phyloP scores from a whole-genome alignment of 1,140 invertebrate genomes.

The Papilio dardanus region DNA sequence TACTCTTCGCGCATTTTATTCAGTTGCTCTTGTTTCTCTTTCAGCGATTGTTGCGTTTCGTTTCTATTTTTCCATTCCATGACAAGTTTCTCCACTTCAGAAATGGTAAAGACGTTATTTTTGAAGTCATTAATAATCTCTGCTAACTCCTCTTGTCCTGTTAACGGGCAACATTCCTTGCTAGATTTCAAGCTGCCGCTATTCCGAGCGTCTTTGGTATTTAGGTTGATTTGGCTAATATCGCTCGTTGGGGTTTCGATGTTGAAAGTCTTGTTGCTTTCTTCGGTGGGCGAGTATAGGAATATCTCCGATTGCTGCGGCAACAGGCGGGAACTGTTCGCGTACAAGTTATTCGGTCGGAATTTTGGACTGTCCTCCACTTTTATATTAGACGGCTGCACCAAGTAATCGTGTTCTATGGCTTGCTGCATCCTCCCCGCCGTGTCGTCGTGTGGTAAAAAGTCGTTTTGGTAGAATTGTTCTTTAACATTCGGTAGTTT shows the following conservation, averaged over 20 bases:
- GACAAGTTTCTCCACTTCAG: constrained; percentile 92
- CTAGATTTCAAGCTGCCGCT: constrained; percentile 74
- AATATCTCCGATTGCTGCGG: constrained; percentile 73
- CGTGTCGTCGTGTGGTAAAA: constrained; percentile 59
- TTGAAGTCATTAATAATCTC: constrained; percentile 96
- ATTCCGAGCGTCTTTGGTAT: constrained; percentile 69
- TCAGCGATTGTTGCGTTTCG: constrained; percentile 92
- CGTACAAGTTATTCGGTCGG: constrained; percentile 77
- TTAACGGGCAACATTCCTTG: constrained; percentile 66
- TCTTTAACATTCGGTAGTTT: constrained; percentile 71
- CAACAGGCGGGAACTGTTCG: constrained; percentile 74
- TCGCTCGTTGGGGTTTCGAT: constrained; percentile 77
- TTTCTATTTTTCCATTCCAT: constrained; percentile 93
- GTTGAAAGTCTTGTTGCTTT: constrained; percentile 74
- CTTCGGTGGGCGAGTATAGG: constrained; percentile 76
- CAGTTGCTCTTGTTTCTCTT: constrained; percentile 92
- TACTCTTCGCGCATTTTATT: constrained; percentile 91
- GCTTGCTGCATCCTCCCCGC: constrained; percentile 77
- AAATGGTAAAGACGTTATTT: constrained; percentile 92
- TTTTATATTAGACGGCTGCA: constrained; percentile 84
- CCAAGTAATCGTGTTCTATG: constrained; percentile 82
- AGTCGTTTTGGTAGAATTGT: constrained; percentile 78
- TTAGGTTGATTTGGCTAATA: constrained; percentile 77
- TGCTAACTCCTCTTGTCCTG: constrained; percentile 88
- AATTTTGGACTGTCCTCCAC: constrained; percentile 76